Evolutionary conservation across 1,140 invertebrate species (phyloP).

Genomic region (Diabrotica undecimpunctata): DNA sequence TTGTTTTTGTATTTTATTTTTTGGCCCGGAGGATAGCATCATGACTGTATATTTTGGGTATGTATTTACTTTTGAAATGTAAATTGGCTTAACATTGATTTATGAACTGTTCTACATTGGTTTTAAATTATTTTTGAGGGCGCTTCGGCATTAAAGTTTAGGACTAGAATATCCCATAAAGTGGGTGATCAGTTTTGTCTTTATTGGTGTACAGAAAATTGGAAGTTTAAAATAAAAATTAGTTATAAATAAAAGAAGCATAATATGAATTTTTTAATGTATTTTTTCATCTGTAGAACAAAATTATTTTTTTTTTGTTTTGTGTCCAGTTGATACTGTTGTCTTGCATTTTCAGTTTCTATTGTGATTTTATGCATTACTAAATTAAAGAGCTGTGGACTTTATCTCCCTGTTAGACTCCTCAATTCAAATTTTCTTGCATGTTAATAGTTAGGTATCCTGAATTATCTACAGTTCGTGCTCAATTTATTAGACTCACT

Average conservation of each 20-base stretch:
- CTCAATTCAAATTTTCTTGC: too few relatives aligned
- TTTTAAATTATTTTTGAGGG: neutral
- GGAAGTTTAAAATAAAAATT: neutral
- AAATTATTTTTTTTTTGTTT: too few relatives aligned
- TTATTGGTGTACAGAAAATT: neutral
- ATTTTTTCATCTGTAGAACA: too few relatives aligned
- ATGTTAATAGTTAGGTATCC: too few relatives aligned
- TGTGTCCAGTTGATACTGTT: too few relatives aligned
- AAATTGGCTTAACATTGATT: too few relatives aligned
- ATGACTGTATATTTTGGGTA: constrained; percentile 13
- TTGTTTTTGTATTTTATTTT: neutral
- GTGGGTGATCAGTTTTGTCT: neutral
- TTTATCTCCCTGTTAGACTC: too few relatives aligned
- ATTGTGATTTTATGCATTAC: too few relatives aligned
- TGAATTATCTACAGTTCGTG: too few relatives aligned
- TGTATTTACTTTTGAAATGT: constrained; percentile 1
- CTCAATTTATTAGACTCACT: too few relatives aligned
- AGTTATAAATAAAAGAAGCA: neutral
- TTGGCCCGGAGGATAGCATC: constrained; percentile 1
- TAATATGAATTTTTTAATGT: neutral
- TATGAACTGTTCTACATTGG: neutral
- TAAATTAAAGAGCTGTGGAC: too few relatives aligned
- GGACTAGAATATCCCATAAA: neutral
- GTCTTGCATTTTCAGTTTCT: too few relatives aligned
- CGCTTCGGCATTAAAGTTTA: neutral